Evolutionary conservation across 2,797 vertebrate species (phyloP), one percentile per base, ranked within the genome.

Genomic region (Danio albolineatus): DNA sequence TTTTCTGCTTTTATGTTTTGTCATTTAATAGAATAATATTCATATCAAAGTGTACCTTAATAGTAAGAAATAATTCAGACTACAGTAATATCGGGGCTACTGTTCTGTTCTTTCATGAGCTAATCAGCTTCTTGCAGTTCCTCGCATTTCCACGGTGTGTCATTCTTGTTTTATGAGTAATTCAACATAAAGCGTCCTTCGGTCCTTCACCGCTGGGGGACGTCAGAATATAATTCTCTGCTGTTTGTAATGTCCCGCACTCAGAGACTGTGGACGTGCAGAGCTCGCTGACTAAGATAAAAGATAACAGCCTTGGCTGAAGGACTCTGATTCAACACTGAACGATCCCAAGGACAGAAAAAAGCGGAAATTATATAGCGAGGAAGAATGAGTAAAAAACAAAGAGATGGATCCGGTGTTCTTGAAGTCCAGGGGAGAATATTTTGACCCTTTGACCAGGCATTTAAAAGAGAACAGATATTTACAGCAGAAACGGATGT

Each of bases 261-360:
- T 28, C 7, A 59, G 53, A 66, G 49, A 62, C 56, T 72, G 65
- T 66, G 38, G 71, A 76, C 59, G 69, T 62, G 73, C 51, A 51
- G 64, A 64, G 48, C 8, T 57, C n/a, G 53, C 14, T 78, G 73
- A 79, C 10, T 74, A 53, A 83, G 69, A 85, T 80, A 85, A 60
- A 80, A 80, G 60, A 82, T 82, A 82, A 76, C 38, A 80, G 64
- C 51, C 73, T 71, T 77, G 48, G 73, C 83, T 75, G 74, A 83
- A 78, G 78, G 78, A 61, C 79, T 76, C 60, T 79, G 76, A 80
- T 73, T 85, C 78, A 78, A 57, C 76, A 71, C 51, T 78, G 60
- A 78, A 53, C 74, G 61, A 83, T 80, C 73, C 53, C 64, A 83
- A 85, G 74, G 81, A 78, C 70, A 61, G 59, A 66, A 56, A 28